Percentiles rank a stretch among this genome's conserved stretches.
Conservation (phyloP, 2,113 vertebrate species). For the Bothrops jararaca region DNA sequence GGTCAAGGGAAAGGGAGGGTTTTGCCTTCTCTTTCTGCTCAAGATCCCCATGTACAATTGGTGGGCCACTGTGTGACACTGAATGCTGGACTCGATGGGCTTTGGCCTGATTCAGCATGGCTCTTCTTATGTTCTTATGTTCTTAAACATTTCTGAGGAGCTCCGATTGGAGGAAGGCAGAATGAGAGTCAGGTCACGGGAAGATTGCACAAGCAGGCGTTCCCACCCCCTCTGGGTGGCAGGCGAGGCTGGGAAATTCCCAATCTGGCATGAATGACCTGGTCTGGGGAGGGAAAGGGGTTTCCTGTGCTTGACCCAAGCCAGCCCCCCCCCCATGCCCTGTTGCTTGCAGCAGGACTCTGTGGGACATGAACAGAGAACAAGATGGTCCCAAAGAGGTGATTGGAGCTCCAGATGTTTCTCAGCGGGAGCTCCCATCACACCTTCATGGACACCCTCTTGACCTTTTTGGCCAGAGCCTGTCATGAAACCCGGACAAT, state of each 20-base stretch:
- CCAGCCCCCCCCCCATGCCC: background rate
- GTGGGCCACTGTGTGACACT: no score
- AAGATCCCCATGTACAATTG: no score
- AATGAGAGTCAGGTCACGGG: background rate
- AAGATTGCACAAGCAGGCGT: background rate
- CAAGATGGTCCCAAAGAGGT: background rate
- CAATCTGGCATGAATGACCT: background rate
- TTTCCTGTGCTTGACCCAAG: background rate
- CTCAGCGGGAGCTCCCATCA: background rate
- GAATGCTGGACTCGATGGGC: no score
- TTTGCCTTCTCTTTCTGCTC: no score
- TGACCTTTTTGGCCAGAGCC: background rate
- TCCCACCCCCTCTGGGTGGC: background rate
- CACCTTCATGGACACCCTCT: background rate
- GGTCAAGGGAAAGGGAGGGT: no score
- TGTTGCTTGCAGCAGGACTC: background rate
- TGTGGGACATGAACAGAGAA: background rate
- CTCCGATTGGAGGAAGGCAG: background rate
- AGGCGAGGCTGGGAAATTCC: background rate
- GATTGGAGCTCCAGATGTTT: background rate
- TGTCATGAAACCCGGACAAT: background rate
- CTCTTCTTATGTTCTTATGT: no score
- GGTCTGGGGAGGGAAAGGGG: background rate
- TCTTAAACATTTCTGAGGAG: no score
- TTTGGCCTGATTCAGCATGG: no score